Evolutionary conservation across 2,113 vertebrate species (phyloP).

Genomic region (Rhipidura dahli): DNA sequence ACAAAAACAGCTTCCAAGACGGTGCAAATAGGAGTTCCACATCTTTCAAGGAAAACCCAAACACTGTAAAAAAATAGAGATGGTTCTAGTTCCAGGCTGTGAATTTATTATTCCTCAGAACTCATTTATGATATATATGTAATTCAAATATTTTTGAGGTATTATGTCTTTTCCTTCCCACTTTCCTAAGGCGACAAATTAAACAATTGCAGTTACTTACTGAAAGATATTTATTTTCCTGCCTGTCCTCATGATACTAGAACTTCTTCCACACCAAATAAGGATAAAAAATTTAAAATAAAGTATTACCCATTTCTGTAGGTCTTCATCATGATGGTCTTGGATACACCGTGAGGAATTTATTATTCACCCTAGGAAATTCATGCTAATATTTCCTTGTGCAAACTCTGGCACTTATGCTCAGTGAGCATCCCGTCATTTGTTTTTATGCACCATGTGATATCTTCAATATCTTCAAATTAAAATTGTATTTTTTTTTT

Average conservation of each 20-base stretch:
- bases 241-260: neutral
- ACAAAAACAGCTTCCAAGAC: neutral
- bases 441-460: neutral
- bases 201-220: neutral
- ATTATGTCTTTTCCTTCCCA: neutral
- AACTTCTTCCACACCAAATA: constrained; percentile 1
- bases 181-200: neutral
- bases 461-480: neutral
- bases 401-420: neutral
- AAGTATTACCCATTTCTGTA: neutral
- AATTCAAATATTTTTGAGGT: constrained; percentile 2
- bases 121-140: neutral
- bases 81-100: neutral
- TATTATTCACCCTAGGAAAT: neutral
- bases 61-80: constrained; percentile 31
- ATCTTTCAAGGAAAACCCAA: constrained; percentile 9
- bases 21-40: neutral
- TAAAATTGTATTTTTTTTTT: neutral
- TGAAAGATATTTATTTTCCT: neutral
- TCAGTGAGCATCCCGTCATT: neutral
- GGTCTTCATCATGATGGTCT: neutral
- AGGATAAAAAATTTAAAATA: constrained; percentile 24
- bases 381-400: neutral
- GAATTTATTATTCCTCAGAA: neutral
- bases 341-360: neutral